Evolutionary conservation across 2,888 invertebrate genomes (phyloP).

Genomic region (Hydrotaea diabolus): DNA sequence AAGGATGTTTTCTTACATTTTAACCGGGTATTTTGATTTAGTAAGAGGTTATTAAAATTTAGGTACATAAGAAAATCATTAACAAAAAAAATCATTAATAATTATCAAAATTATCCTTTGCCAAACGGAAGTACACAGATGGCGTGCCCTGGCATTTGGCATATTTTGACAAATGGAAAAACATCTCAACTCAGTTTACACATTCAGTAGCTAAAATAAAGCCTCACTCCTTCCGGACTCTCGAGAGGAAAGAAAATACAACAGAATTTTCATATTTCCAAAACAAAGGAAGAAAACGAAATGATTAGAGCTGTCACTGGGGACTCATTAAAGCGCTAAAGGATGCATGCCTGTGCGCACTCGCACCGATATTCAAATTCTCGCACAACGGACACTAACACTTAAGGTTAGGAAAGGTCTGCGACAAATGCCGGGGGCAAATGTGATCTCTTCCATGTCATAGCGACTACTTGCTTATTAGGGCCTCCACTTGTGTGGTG

Average conservation of each 20-base stretch:
- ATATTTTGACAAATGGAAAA: conserved; percentile 62
- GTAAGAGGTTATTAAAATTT: too few relatives aligned
- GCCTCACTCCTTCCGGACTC: background rate
- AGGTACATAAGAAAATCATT: too few relatives aligned
- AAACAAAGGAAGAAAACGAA: too few relatives aligned
- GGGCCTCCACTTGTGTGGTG: background rate
- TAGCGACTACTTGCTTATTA: background rate
- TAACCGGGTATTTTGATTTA: too few relatives aligned
- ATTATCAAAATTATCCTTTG: background rate
- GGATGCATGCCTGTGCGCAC: conserved; percentile 9
- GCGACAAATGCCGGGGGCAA: background rate
- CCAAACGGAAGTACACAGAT: background rate
- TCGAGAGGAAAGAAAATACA: too few relatives aligned
- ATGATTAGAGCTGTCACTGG: conserved; percentile 52
- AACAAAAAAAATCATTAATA: too few relatives aligned
- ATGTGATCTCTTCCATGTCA: too few relatives aligned
- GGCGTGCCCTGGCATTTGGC: background rate
- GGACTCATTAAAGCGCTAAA: conserved; percentile 62
- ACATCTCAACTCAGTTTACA: conserved; percentile 45
- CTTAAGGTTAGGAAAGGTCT: conserved; percentile 14
- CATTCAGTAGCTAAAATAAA: background rate
- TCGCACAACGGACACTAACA: conserved; percentile 27
- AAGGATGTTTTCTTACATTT: too few relatives aligned
- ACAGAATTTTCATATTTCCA: too few relatives aligned
- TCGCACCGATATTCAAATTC: conserved; percentile 14